Conservation (phyloP, 53 echinoderm and acorn worm species). For the Arbacia lixula region DNA sequence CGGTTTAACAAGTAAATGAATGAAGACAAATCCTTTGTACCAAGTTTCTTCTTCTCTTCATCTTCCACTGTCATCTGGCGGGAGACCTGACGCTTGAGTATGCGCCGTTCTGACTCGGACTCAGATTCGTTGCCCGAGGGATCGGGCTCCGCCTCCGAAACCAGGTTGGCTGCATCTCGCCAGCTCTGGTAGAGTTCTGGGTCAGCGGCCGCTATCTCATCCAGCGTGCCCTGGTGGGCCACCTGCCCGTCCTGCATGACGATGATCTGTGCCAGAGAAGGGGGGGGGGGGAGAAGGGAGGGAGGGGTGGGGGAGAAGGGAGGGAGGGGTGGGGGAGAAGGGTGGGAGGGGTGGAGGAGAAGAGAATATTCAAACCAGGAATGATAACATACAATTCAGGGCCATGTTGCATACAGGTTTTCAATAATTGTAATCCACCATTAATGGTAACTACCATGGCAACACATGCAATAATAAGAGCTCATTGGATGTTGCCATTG, state of each 20-base stretch:
- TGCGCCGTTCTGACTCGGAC: slow-evolving; percentile 59
- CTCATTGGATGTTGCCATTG: too few relatives aligned
- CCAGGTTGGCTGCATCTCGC: neutral
- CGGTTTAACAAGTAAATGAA: too few relatives aligned
- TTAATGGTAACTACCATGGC: too few relatives aligned
- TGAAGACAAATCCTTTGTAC: neutral
- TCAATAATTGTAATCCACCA: too few relatives aligned
- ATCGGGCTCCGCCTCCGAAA: slow-evolving; percentile 62
- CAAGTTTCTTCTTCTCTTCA: slow-evolving; percentile 50
- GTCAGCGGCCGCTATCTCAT: slow-evolving; percentile 78
- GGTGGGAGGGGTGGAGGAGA: too few relatives aligned
- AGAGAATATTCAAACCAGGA: too few relatives aligned
- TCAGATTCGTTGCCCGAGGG: slow-evolving; percentile 30
- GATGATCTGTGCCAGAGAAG: slow-evolving; percentile 67
- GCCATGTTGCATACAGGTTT: too few relatives aligned
- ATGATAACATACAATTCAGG: too few relatives aligned
- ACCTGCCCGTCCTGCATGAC: slow-evolving; percentile 89
- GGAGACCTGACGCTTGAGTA: slow-evolving; percentile 75
- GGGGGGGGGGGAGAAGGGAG: too few relatives aligned
- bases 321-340: neutral
- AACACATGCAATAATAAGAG: too few relatives aligned
- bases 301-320: too few relatives aligned
- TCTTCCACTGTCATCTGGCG: slow-evolving; percentile 64
- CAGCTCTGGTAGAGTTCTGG: slow-evolving; percentile 67
- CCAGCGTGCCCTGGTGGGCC: slow-evolving; percentile 80